Evolutionary conservation across 2,888 invertebrate genomes (phyloP).

Genomic region (Cataglyphis albicans): DNA sequence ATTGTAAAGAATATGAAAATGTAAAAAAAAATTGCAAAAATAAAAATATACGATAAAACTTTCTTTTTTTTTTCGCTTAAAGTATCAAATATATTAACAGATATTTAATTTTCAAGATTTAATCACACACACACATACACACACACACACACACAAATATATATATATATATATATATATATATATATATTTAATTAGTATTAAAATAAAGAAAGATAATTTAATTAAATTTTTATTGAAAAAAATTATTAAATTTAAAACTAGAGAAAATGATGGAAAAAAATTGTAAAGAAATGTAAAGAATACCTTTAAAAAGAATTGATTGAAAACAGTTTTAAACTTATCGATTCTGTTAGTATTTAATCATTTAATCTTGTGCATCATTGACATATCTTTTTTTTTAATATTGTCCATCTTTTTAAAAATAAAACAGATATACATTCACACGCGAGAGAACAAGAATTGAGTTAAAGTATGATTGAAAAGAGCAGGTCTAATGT

Average conservation of each 20-base stretch:
- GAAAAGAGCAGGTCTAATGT: constrained; percentile 28
- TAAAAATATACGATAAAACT: background rate
- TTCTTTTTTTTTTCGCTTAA: background rate
- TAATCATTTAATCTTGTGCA: background rate
- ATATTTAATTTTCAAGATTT: background rate
- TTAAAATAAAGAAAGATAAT: background rate
- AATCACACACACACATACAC: background rate
- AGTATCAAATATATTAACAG: background rate
- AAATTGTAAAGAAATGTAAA: background rate
- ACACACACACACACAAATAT: background rate
- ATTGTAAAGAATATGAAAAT: background rate
- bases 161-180: background rate
- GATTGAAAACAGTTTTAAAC: background rate
- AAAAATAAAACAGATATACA: background rate
- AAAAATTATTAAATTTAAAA: background rate
- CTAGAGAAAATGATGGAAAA: too few species aligned
- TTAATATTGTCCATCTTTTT: background rate
- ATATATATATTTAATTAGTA: background rate
- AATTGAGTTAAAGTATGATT: background rate
- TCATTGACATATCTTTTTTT: background rate
- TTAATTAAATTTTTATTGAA: background rate
- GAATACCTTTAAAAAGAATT: background rate
- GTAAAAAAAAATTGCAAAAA: background rate
- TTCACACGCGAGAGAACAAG: background rate
- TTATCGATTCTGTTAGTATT: background rate